Evolutionary conservation across 2,797 vertebrate genomes (phyloP).

Genomic region (Clarias platycephalus): DNA sequence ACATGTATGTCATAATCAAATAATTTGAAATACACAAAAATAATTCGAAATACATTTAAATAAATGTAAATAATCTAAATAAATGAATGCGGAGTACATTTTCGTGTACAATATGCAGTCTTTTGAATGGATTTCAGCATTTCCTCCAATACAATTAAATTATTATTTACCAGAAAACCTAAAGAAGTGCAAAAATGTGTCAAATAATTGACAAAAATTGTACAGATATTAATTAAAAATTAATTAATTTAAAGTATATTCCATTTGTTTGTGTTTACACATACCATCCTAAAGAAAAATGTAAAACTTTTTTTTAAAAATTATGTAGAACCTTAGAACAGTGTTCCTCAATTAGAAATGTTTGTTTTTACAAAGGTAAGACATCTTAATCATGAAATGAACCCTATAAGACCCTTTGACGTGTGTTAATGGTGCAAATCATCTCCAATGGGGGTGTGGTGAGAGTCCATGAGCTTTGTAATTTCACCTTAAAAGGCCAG

Average conservation of each 20-base stretch:
- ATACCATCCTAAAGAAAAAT: not conserved
- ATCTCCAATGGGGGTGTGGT: not conserved
- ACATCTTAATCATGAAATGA: slow-evolving; percentile 5
- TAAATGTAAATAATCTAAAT: not conserved
- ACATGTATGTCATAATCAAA: too few relatives aligned
- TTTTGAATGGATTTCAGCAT: not conserved
- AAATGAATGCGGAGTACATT: not conserved
- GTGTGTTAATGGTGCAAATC: slow-evolving; percentile 20
- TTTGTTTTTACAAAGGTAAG: not conserved
- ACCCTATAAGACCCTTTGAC: slow-evolving; percentile 2
- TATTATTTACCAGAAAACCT: not conserved
- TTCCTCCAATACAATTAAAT: not conserved
- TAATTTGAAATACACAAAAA: not conserved
- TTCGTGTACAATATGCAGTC: not conserved
- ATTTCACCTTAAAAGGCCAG: slow-evolving; percentile 9
- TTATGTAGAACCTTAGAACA: not conserved
- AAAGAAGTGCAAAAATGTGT: not conserved
- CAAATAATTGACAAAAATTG: not conserved
- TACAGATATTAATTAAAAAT: not conserved
- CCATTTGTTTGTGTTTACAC: not conserved
- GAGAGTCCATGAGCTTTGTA: slow-evolving; percentile 9
- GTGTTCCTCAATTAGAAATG: not conserved
- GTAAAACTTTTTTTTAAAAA: too few relatives aligned
- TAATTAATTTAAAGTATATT: not conserved
- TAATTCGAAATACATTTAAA: not conserved